These are phyloP conservation scores for Eupithecia abbreviata DNA, from an alignment of 2,888 invertebrate genomes.

Conservation along the genomic window DNA sequence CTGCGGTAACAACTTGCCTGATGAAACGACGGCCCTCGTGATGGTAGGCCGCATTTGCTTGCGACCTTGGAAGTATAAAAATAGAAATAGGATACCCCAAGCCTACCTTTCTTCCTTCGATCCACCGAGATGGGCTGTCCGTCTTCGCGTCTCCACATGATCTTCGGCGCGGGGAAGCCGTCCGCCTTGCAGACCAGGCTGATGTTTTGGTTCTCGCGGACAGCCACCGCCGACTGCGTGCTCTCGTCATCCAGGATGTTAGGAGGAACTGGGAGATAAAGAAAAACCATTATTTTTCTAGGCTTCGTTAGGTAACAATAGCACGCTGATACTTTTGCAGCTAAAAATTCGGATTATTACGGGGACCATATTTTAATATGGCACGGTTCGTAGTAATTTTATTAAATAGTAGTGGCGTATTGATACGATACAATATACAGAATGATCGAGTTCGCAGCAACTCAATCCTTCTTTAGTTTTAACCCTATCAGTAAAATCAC, in stretches of 20 bases:
- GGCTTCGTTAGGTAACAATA: not conserved
- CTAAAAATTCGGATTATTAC: no score
- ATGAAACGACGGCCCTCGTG: no score
- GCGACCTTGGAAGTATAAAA: not conserved
- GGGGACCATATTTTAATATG: no score
- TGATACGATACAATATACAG: not conserved
- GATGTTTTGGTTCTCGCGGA: conserved; percentile 96
- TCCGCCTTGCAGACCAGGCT: conserved; percentile 95
- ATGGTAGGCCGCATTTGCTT: not conserved
- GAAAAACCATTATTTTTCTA: not conserved
- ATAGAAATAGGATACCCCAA: not conserved
- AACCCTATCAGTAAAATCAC: not conserved
- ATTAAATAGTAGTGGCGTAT: not conserved
- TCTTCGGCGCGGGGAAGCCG: conserved; percentile 95
- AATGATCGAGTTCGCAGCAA: not conserved
- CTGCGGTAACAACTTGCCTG: not conserved
- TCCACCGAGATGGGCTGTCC: conserved; percentile 93
- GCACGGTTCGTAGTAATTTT: no score
- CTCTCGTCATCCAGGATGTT: conserved; percentile 95
- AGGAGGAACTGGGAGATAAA: conserved; percentile 90
- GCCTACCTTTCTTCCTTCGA: conserved; percentile 92
- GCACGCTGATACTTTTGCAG: no score
- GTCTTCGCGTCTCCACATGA: conserved; percentile 97
- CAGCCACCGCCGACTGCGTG: conserved; percentile 95
- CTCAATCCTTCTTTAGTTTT: not conserved